Percentiles rank a stretch among this genome's conserved stretches.
These are phyloP conservation scores for Drosophila meridionalis DNA, from an alignment of 2,888 invertebrate genomes.

Conservation along the genomic window DNA sequence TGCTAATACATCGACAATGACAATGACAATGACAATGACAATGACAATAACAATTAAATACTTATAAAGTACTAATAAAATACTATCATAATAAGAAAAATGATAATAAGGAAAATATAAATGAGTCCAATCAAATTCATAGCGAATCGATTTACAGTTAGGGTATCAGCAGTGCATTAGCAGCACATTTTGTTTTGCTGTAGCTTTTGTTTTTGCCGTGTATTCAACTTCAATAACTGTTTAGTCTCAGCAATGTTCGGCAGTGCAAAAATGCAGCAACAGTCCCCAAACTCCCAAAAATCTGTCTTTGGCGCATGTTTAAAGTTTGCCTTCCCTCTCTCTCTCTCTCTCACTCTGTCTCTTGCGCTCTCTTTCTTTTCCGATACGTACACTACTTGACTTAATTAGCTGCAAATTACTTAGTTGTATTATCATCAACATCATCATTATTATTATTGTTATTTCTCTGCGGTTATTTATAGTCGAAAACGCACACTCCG, in stretches of 20 bases:
- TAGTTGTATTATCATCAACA: conserved; percentile 13
- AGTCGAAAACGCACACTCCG: conserved; percentile 1
- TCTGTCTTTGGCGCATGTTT: not conserved
- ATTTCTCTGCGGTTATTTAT: conserved; percentile 23
- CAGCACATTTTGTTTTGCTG: not conserved
- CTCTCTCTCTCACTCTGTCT: not conserved
- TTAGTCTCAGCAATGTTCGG: conserved; percentile 40
- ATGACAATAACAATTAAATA: not conserved
- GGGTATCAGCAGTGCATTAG: not conserved
- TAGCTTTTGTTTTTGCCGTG: conserved; percentile 12
- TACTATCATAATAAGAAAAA: not conserved
- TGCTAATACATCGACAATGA: not conserved
- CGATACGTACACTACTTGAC: conserved; percentile 34
- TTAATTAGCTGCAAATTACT: conserved; percentile 60
- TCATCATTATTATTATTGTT: conserved; percentile 9
- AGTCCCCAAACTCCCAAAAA: not conserved
- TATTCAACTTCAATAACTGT: conserved; percentile 63
- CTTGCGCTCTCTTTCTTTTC: not conserved
- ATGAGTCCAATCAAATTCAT: not conserved
- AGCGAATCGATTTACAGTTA: not conserved
- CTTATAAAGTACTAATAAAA: not conserved
- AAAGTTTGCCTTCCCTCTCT: not conserved
- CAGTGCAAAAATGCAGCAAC: conserved; percentile 32
- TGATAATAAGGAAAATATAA: not conserved
- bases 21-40: not conserved